These are phyloP conservation scores for Anoura caudifer DNA, from an alignment of 2,113 vertebrate genomes.

Conservation along the genomic window DNA sequence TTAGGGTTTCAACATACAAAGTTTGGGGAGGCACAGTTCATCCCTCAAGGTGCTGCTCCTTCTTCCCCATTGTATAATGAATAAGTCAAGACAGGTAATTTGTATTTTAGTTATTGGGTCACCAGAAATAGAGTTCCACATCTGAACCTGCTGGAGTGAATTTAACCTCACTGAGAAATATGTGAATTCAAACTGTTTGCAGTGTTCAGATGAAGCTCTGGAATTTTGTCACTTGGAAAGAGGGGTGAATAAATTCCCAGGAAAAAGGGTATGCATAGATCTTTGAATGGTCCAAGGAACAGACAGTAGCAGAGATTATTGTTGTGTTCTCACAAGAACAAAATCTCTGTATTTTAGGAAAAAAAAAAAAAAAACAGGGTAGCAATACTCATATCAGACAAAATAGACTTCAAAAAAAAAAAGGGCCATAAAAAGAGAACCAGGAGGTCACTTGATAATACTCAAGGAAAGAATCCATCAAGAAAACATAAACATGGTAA, in stretches of 20 bases:
- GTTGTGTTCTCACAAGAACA: neutral
- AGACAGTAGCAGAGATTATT: neutral
- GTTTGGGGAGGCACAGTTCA: neutral
- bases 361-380: too few species aligned
- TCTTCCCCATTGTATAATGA: neutral
- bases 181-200: neutral
- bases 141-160: neutral
- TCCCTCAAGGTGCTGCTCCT: neutral
- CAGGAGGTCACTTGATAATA: too few species aligned
- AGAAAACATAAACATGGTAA: too few species aligned
- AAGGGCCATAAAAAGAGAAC: too few species aligned
- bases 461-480: too few species aligned
- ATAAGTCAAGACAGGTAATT: neutral
- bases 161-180: neutral
- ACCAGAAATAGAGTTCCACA: neutral
- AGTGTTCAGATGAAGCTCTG: neutral
- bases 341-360: neutral
- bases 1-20: neutral
- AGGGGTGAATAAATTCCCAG: neutral
- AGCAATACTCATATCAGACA: too few species aligned
- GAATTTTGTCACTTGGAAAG: neutral
- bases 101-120: neutral
- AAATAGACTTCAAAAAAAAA: too few species aligned
- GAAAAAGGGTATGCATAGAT: neutral
- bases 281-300: neutral